Base-by-base conservation (phyloP, 2,888 invertebrate genomes). In the Sicus ferrugineus region DNA sequence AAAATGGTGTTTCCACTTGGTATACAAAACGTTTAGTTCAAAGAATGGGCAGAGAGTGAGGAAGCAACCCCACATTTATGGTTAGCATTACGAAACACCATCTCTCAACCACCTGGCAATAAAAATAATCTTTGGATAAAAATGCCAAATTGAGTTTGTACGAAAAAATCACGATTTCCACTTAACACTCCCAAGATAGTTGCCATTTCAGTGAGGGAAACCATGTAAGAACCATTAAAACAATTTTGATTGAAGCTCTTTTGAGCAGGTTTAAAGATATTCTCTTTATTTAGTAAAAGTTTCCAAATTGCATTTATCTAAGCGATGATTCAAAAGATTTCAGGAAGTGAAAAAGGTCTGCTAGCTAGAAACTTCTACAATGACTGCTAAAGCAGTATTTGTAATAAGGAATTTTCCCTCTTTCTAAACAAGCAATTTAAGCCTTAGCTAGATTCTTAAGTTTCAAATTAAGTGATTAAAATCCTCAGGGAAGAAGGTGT, bases 161-260 rank as follows among this genome's bases (percentile, higher is more conserved):
- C 7, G 30, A 30, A 30, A 54, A 50, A 64, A 64, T 64, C 64
- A 50, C 21, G 30, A 50, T 21, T 30, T 21, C 30, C 64, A 64
- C 64, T 64, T 64, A 31, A 64, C 28, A n/a, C 30, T 64, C 50
- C 50, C 48, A 50, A 21, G 21, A 16, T 50, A 48, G 64, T 21
- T 28, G 16, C n/a, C 31, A 28, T 16, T 28, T 46, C 23, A 28
- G n/a, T 11, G 26, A 9, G 48, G 46, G 26, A 9, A 34, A 61
- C 23, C 14, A 19, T 11, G 11, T 21, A n/a, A 58, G n/a, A 59
- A 38, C 7, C 38, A 21, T 34, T 30, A 7, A 28, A 54, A 9
- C 28, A 21, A 31, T 21, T 59, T 59, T 7, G 21, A 23, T 34
- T 34, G 38, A 23, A 2, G n/a, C 14, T 19, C 23, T 21, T 14